phyloP scores from a whole-genome alignment of 2,888 invertebrate genomes.

The Lasioglossum vierecki region DNA sequence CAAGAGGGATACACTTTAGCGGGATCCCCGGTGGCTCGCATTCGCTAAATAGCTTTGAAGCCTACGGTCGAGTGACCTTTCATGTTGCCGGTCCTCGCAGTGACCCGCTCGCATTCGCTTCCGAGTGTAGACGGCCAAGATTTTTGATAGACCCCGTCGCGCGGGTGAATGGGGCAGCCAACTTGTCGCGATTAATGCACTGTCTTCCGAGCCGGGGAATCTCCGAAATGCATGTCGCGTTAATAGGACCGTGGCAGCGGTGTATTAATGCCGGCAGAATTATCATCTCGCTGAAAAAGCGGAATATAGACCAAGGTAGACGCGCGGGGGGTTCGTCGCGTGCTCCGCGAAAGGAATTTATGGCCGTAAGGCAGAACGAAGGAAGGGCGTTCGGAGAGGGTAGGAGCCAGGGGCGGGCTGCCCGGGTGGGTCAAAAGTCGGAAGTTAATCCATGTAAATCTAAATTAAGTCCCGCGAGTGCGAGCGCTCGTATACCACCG shows the following conservation, averaged over 20 bases:
- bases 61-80: slow-evolving; percentile 21
- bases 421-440: slow-evolving; percentile 50
- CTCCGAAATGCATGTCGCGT: slow-evolving; percentile 30
- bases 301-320: not conserved
- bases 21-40: not conserved
- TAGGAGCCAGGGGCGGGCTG: not conserved
- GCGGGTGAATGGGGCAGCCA: slow-evolving; percentile 30
- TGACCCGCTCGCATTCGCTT: not conserved
- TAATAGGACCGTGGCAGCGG: slow-evolving; percentile 18
- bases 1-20: slow-evolving; percentile 14
- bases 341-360: slow-evolving; percentile 43
- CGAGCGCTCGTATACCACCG: slow-evolving; percentile 49
- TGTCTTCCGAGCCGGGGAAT: slow-evolving; percentile 16
- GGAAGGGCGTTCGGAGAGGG: not conserved
- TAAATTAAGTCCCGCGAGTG: slow-evolving; percentile 62
- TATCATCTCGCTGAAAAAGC: slow-evolving; percentile 51
- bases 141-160: slow-evolving; percentile 36
- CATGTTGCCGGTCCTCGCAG: not conserved
- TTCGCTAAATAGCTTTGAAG: slow-evolving; percentile 36
- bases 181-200: slow-evolving; percentile 23
- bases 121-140: slow-evolving; percentile 16
- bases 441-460: slow-evolving; percentile 63
- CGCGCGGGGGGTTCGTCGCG: slow-evolving; percentile 23
- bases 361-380: slow-evolving; percentile 25
- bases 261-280: slow-evolving; percentile 37